Evolutionary conservation across 2,113 vertebrate genomes (phyloP).

Genomic region (Laterallus jamaicensis): DNA sequence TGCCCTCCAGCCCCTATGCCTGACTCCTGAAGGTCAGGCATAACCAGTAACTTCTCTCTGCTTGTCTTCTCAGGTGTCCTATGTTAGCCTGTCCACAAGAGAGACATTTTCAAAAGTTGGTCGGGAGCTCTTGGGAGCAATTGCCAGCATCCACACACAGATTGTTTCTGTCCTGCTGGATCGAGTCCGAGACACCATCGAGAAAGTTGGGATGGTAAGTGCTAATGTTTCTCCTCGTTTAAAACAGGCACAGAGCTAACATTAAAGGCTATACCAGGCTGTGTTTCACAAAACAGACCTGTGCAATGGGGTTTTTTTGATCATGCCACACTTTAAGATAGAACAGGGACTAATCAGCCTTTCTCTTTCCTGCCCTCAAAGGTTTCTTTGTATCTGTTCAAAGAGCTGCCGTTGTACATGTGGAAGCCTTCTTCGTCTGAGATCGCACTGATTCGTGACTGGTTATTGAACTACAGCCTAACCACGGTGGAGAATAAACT

Average conservation of each 20-base stretch:
- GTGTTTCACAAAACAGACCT: neutral
- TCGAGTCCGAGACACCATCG: conserved; percentile 88
- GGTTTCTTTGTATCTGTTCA: conserved; percentile 95
- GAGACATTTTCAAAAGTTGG: conserved; percentile 96
- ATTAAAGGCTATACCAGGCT: accelerated
- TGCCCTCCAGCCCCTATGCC: too few relatives aligned
- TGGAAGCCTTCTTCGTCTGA: conserved; percentile 86
- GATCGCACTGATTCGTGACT: conserved; percentile 85
- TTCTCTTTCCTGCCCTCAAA: conserved; percentile 56
- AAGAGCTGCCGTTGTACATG: conserved; percentile 90
- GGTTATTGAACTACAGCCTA: conserved; percentile 88
- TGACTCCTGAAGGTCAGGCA: neutral
- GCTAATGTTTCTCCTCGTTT: accelerated
- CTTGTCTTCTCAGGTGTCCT: conserved; percentile 83
- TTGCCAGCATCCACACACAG: conserved; percentile 85
- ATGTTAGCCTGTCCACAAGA: conserved; percentile 88
- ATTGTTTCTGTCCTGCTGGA: conserved; percentile 89
- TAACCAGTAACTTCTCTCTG: neutral
- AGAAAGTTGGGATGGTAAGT: conserved; percentile 94
- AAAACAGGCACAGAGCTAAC: neutral
- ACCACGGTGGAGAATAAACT: conserved; percentile 91
- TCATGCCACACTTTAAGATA: neutral
- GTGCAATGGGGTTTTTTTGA: accelerated
- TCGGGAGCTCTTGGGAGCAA: conserved; percentile 88
- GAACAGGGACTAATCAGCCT: neutral